Base-by-base conservation (phyloP, 2,888 invertebrate species). In the Malthinus flaveolus region DNA sequence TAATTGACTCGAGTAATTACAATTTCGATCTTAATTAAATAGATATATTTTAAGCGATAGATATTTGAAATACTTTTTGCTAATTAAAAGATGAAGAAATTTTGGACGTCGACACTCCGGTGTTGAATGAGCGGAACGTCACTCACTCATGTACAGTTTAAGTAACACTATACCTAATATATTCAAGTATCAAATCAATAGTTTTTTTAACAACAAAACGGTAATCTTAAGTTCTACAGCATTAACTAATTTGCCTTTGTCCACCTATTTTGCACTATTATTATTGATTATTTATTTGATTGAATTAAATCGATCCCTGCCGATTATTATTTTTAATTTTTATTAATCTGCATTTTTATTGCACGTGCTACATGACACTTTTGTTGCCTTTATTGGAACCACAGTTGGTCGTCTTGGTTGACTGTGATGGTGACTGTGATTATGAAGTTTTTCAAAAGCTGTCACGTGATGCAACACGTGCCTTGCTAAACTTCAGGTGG, bases 401-500 rank as follows among this genome's bases (percentile, higher is more conserved):
- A 66, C 51, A 67, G 65, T 59, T 64, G 63, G 61, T 39, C 57
- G 51, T 37, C 53, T 51, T 13, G 37, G 46, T 47, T 62, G 65
- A 23, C 23, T 23, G 23, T 23, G n/a, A 49, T 66, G 66, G 56
- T 66, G 65, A 47, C 39, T 57, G 56, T 62, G 62, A 56, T 62
- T 62, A 42, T 54, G 62, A 37, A 62, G 55, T 48, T 55, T 63
- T 48, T 59, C 63, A 49, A 60, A 65, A 37, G 61, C 62, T 6
- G 63, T 64, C 39, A 62, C 37, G 55, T 63, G 59, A 47, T 61
- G 56, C 52, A 59, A 50, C 39, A 59, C 55, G 59, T 56, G 54
- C 55, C 48, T 51, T 32, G 53, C 55, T 50, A 63, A 65, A 65
- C 68, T 66, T 70, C 69, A 71, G 67, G 72, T 68, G 74, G 83